phyloP scores from a whole-genome alignment of 2,113 vertebrate genomes.

The Poecilia latipinna region DNA sequence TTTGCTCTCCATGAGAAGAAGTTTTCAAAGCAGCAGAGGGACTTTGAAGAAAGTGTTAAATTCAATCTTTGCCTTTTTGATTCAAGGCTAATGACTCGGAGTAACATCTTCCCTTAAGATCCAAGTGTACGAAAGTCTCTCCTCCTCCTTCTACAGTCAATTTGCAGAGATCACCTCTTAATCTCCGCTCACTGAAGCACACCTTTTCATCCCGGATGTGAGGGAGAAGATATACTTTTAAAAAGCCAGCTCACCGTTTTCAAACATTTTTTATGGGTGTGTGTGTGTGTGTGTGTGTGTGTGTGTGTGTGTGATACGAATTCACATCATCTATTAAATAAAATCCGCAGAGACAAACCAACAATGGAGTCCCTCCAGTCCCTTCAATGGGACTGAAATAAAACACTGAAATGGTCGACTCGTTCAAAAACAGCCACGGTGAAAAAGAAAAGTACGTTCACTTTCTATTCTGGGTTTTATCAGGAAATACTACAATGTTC shows the following conservation, averaged over 20 bases:
- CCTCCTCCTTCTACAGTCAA: conserved; percentile 22
- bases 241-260: conserved; percentile 23
- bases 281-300: too few relatives aligned
- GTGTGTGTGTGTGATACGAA: not conserved
- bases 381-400: not conserved
- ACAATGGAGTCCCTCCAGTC: not conserved
- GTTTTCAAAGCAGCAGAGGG: not conserved
- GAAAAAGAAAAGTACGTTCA: not conserved
- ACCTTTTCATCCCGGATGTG: conserved; percentile 14
- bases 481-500: not conserved
- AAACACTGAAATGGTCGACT: not conserved
- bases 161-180: conserved; percentile 47
- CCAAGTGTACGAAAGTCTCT: conserved; percentile 6
- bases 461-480: not conserved
- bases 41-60: conserved; percentile 12
- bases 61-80: conserved; percentile 13
- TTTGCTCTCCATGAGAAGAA: not conserved
- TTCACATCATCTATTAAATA: not conserved
- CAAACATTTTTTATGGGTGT: not conserved
- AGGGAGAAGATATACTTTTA: conserved; percentile 3
- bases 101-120: conserved; percentile 27
- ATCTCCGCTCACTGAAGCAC: conserved; percentile 34
- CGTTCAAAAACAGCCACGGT: not conserved
- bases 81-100: conserved; percentile 25
- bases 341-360: not conserved